Base-by-base conservation (phyloP, 1,140 invertebrate genomes). In the Proales similis region DNA sequence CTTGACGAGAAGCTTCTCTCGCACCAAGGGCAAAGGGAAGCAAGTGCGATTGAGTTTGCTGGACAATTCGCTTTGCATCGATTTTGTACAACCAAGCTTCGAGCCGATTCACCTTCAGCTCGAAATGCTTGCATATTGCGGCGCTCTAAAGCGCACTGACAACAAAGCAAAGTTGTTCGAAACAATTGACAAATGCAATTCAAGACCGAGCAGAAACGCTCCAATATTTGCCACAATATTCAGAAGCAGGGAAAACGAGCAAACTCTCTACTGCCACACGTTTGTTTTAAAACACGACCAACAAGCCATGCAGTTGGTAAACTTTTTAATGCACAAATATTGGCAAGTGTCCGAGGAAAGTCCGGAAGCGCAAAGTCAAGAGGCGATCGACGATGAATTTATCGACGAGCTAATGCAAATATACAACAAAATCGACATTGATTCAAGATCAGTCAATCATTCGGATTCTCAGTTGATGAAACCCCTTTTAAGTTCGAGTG, bases 221-320 rank as follows among this genome's bases (percentile, higher is more conserved):
- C 51, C 51, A 12, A 19, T 57, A 6, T 57, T 57, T 57, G 51
- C 45, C 3, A 57, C 51, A 7, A 57, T 57, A 42, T 57, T 57
- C 14, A 36, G 51, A 6, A 30, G 36, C 32, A n/a, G 39, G 6
- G 51, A 57, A 27, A 57, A 39, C 20, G 51, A 57, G 45, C 39
- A 57, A n/a, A 57, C 51, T 3, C 36, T 57, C 3, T 57, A 57
- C 20, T 57, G 51, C 27, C 51, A 57, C 19, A 42, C 51, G 22
- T 57, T 57, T 57, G 36, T 57, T 14, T 42, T 57, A 6, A 29
- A 29, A 12, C 39, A 42, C 12, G 51, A 57, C 20, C 36, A 57
- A 42, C 36, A 57, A 57, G 51, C 51, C 17, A 57, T 57, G 51
- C 36, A 57, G 30, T n/a, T 57, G 32, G 51, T 57, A 24, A 57